phyloP scores from a whole-genome alignment of 2,113 vertebrate species.

The Corythaixoides concolor region DNA sequence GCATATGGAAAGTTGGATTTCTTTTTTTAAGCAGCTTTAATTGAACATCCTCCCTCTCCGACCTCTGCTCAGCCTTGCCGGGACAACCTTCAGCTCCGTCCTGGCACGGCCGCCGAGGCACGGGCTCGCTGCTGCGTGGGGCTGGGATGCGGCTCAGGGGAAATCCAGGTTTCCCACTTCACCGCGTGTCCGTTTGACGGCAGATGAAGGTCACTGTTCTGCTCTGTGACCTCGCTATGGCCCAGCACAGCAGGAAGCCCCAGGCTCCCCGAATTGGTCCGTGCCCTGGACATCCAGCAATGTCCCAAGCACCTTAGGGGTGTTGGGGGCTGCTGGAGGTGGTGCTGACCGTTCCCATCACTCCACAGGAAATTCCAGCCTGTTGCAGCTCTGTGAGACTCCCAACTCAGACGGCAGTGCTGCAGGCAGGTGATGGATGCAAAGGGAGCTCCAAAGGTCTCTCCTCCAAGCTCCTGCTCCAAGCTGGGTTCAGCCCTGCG shows the following conservation, averaged over 20 bases:
- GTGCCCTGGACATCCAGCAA: accelerated
- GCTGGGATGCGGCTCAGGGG: neutral
- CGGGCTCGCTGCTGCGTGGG: accelerated
- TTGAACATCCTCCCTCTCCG: neutral
- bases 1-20: slow-evolving; percentile 61
- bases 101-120: accelerated
- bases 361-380: neutral
- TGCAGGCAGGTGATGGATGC: neutral
- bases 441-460: neutral
- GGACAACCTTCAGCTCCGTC: slow-evolving; percentile 22
- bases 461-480: neutral
- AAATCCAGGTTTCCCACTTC: neutral
- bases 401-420: neutral
- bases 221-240: neutral
- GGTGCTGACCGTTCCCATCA: neutral
- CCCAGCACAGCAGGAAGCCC: neutral
- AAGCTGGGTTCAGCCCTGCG: neutral
- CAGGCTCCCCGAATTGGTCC: accelerated
- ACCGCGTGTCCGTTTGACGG: accelerated
- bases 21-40: slow-evolving; percentile 67
- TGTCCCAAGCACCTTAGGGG: neutral
- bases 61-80: neutral
- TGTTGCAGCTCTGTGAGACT: accelerated
- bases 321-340: neutral
- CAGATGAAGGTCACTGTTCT: accelerated